Evolutionary conservation across 2,888 invertebrate species (phyloP), one percentile per base, ranked within the genome.

Genomic region (Adelphocoris suturalis): DNA sequence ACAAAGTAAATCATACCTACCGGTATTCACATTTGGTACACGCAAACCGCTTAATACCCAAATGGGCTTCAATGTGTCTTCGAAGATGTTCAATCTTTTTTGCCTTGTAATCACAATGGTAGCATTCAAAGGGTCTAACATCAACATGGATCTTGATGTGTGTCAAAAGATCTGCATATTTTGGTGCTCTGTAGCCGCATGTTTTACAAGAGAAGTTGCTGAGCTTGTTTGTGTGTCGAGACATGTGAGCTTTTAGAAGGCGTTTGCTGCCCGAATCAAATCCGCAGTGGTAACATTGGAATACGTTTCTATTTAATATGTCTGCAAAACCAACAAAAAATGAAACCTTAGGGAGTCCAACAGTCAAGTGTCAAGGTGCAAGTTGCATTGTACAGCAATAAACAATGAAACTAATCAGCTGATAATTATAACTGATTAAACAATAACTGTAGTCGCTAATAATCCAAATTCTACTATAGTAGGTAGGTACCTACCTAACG

Each of bases 61-160:
- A n/a, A 19, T 61, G 61, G n/a, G 61, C 9, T 61, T 61, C 61
- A 0, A 61, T 19, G 19, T 61, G 61, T 19, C 61, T 61, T 3
- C 61, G 61, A 16, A 61, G 61, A 61, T 16, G 61, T 16, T n/a
- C 61, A 3, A 61, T n/a, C 61, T 3, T 61, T 61, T 61, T 61
- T 0, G 61, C 61, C 61, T 19, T 61, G 61, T 61, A 61, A n/a
- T 19, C 61, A n/a, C 61, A 61, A n/a, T 61, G 61, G n/a, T 61
- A 61, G n/a, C 61, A 61, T 61, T 19, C n/a, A 61, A n/a, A 61
- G 19, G 61, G 61, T 9, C 19, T 61, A 0, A n/a, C n/a, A 3
- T 61, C 19, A 9, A 1, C 2, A n/a, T 61, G 61, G 61, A 7
- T 61, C n/a, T 9, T 14, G 19, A 19, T 3, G 61, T 61, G 61